Percentiles rank a stretch among this genome's conserved stretches.
Conservation (phyloP, 2,113 vertebrate genomes). For the Tringa solitaria region DNA sequence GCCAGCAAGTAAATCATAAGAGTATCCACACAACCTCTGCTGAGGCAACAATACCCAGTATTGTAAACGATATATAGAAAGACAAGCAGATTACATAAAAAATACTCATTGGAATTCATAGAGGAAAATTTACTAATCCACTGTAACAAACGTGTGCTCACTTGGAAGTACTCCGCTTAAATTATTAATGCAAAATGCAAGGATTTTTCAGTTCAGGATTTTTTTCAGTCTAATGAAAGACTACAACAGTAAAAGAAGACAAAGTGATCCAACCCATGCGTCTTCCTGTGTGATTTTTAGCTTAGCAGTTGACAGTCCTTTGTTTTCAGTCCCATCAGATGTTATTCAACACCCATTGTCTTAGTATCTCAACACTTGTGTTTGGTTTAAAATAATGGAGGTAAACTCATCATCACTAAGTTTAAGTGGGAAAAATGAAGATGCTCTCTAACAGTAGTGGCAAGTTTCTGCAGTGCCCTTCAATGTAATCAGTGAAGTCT, state of each 20-base stretch:
- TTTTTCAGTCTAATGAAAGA: background rate
- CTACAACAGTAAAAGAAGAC: background rate
- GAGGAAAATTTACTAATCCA: background rate
- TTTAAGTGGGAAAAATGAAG: background rate
- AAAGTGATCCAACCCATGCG: background rate
- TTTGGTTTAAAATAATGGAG: background rate
- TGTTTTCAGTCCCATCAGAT: background rate
- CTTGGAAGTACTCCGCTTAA: background rate
- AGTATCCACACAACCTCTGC: background rate
- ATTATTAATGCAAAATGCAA: constrained; percentile 5
- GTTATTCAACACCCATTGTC: background rate
- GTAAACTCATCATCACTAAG: background rate
- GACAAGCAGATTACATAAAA: background rate
- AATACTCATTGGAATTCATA: background rate
- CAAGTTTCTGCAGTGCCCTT: background rate
- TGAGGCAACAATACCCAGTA: background rate
- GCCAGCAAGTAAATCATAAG: background rate
- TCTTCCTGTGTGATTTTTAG: background rate
- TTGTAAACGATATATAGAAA: background rate
- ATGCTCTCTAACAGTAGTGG: background rate
- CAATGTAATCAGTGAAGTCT: background rate
- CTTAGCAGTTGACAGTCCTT: background rate
- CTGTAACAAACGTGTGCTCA: background rate
- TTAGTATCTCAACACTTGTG: background rate
- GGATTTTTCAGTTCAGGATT: background rate